phyloP scores from a whole-genome alignment of 2,888 invertebrate genomes.

The Caenorhabditis uteleia region DNA sequence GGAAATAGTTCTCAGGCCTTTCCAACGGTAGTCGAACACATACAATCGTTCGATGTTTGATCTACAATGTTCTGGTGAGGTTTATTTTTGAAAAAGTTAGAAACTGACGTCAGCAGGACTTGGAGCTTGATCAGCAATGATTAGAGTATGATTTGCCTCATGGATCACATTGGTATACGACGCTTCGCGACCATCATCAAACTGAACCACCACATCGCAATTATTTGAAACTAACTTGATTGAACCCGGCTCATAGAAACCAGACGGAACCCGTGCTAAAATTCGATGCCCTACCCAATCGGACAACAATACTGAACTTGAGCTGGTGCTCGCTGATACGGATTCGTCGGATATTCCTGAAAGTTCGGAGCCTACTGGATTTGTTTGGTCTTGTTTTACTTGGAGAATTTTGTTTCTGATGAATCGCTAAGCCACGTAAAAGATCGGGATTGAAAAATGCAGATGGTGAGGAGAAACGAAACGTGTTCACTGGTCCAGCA shows the following conservation, averaged over 20 bases:
- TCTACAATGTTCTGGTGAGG: slow-evolving; percentile 7
- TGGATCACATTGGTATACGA: slow-evolving; percentile 36
- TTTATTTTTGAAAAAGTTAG: neutral
- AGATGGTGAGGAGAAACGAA: slow-evolving; percentile 36
- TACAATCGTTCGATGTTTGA: slow-evolving; percentile 31
- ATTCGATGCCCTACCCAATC: slow-evolving; percentile 57
- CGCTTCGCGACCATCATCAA: slow-evolving; percentile 49
- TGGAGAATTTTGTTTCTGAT: slow-evolving; percentile 33
- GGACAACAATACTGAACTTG: slow-evolving; percentile 19
- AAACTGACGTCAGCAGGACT: slow-evolving; percentile 20
- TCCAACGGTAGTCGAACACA: slow-evolving; percentile 40
- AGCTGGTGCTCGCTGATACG: neutral
- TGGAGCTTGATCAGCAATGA: slow-evolving; percentile 60
- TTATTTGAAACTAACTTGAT: slow-evolving; percentile 37
- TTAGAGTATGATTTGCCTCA: slow-evolving; percentile 30
- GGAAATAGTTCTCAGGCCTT: slow-evolving; percentile 7
- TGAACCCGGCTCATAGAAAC: slow-evolving; percentile 45
- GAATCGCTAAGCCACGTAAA: slow-evolving; percentile 33
- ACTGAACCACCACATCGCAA: slow-evolving; percentile 45
- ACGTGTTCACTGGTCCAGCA: slow-evolving; percentile 23
- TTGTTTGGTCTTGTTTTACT: slow-evolving; percentile 20
- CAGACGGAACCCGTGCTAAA: slow-evolving; percentile 49
- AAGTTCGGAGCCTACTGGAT: neutral
- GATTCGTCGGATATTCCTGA: slow-evolving; percentile 5
- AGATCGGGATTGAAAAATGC: slow-evolving; percentile 34